These are phyloP conservation scores for Aphelinus certus DNA, from an alignment of 1,140 invertebrate genomes.

Conservation along the genomic window DNA sequence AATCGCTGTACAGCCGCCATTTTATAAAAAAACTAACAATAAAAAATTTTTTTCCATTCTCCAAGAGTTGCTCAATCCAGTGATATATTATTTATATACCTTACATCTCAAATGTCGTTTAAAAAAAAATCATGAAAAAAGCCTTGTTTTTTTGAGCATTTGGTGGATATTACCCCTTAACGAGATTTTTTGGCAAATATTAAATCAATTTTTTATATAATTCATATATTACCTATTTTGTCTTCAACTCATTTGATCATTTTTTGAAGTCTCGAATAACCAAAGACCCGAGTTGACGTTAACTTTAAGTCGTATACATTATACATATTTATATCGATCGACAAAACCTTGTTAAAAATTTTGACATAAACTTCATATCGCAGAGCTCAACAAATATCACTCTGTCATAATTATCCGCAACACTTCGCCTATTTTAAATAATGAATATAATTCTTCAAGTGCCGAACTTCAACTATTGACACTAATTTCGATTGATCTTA, in stretches of 20 bases:
- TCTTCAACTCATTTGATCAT: slow-evolving; percentile 2
- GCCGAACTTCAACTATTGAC: not conserved
- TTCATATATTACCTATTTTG: not conserved
- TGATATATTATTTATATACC: too few relatives aligned
- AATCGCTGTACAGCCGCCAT: too few relatives aligned
- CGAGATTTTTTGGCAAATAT: not conserved
- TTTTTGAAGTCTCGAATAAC: not conserved
- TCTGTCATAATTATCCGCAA: slow-evolving; percentile 14
- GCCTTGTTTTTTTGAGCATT: too few relatives aligned
- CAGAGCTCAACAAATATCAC: slow-evolving; percentile 25
- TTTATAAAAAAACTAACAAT: too few relatives aligned
- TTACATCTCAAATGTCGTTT: too few relatives aligned
- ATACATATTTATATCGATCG: slow-evolving; percentile 17
- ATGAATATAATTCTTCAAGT: not conserved
- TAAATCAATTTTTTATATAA: not conserved
- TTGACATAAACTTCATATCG: slow-evolving; percentile 29
- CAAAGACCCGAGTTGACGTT: slow-evolving; percentile 34
- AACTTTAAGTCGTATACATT: slow-evolving; percentile 32
- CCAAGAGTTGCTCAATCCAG: too few relatives aligned
- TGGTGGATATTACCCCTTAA: too few relatives aligned
- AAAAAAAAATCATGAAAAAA: too few relatives aligned
- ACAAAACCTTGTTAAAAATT: slow-evolving; percentile 33
- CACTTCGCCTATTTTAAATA: slow-evolving; percentile 11
- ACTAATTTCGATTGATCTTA: not conserved
- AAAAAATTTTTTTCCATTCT: too few relatives aligned